These are phyloP conservation scores for Phrynosoma blainvillii DNA, from an alignment of 2,113 vertebrate genomes.

Conservation along the genomic window DNA sequence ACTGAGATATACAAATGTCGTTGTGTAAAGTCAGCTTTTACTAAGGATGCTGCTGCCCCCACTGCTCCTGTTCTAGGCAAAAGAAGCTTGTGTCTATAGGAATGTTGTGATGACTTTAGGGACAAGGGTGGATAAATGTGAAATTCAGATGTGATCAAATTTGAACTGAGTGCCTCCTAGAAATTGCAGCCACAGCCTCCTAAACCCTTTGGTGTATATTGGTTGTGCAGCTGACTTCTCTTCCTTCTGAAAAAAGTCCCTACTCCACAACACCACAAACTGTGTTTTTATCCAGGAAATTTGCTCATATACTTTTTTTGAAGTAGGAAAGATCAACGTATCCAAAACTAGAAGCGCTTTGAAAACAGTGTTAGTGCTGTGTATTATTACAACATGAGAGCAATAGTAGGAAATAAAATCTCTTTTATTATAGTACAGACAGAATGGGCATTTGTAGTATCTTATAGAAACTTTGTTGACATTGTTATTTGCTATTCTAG, in stretches of 20 bases:
- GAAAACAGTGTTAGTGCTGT: background rate
- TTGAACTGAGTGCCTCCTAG: background rate
- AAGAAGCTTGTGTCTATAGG: background rate
- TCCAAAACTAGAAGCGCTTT: background rate
- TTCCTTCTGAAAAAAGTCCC: background rate
- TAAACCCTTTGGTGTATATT: background rate
- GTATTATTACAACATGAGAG: slow-evolving; percentile 8
- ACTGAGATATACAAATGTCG: background rate
- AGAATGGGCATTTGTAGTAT: background rate
- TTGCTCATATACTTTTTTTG: background rate
- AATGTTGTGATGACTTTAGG: background rate
- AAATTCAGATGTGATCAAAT: background rate
- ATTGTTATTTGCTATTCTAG: slow-evolving; percentile 36
- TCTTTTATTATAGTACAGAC: slow-evolving; percentile 17
- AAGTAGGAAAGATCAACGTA: background rate
- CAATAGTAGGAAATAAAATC: background rate
- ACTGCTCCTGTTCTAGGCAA: background rate
- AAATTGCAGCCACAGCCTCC: background rate
- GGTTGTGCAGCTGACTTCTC: background rate
- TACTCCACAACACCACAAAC: background rate
- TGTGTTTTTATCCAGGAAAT: background rate
- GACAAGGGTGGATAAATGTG: background rate
- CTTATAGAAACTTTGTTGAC: slow-evolving; percentile 22
- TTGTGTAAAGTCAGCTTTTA: background rate
- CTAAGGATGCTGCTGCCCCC: background rate